Conservation (phyloP, 1,140 invertebrate species). For the Drosophila kepulauana region DNA sequence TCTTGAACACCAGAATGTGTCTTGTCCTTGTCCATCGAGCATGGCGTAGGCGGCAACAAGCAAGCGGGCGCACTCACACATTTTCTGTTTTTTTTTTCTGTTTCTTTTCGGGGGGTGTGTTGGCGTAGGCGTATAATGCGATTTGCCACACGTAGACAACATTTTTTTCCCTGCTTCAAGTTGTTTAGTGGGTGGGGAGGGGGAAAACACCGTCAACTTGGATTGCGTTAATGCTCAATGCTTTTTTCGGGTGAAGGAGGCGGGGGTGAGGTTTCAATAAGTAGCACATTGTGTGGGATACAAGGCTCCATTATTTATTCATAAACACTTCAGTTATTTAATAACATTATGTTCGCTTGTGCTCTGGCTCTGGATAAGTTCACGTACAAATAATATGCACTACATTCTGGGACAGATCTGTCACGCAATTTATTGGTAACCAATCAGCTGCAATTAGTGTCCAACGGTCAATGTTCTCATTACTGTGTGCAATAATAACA, state of each 20-base stretch:
- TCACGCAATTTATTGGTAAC: constrained; percentile 56
- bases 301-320: constrained; percentile 46
- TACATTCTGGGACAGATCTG: constrained; percentile 55
- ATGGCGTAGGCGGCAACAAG: neutral
- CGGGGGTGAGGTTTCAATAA: constrained; percentile 2
- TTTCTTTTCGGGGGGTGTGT: neutral
- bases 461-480: neutral
- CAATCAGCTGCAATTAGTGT: constrained; percentile 1
- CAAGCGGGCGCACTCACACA: neutral
- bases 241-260: neutral
- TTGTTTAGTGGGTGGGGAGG: neutral
- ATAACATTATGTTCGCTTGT: constrained; percentile 23
- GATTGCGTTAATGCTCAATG: constrained; percentile 5
- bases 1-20: constrained; percentile 1
- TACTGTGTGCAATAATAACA: too few species aligned
- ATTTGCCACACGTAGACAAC: constrained; percentile 61
- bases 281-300: constrained; percentile 22
- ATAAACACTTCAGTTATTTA: constrained; percentile 39
- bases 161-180: neutral
- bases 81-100: too few species aligned
- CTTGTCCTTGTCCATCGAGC: constrained; percentile 8
- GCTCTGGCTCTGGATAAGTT: constrained; percentile 25
- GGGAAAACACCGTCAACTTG: neutral
- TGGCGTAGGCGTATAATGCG: constrained; percentile 52
- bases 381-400: constrained; percentile 47